phyloP scores from a whole-genome alignment of 2,113 vertebrate genomes.

The Mobula birostris region DNA sequence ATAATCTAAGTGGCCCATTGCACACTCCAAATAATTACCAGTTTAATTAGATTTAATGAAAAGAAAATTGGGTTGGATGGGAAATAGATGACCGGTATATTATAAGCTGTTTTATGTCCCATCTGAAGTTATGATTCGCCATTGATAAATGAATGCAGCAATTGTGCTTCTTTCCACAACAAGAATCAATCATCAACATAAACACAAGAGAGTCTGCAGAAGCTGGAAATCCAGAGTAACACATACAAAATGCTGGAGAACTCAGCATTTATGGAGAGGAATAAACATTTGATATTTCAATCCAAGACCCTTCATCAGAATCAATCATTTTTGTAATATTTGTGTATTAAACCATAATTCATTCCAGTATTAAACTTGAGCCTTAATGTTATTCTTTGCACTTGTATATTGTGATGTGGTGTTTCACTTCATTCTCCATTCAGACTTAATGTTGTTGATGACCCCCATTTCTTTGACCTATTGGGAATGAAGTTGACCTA shows the following conservation, averaged over 20 bases:
- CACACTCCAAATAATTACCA: neutral
- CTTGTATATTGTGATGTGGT: neutral
- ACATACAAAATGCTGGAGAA: too few species aligned
- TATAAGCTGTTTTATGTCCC: neutral
- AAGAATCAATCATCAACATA: neutral
- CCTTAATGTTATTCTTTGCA: neutral
- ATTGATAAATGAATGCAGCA: neutral
- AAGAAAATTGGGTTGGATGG: neutral
- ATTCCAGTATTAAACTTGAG: neutral
- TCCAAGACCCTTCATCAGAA: too few species aligned
- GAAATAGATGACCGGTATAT: neutral
- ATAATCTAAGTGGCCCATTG: neutral
- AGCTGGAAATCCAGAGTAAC: too few species aligned
- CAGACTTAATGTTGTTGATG: neutral
- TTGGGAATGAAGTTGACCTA: too few species aligned
- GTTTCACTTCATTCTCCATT: neutral
- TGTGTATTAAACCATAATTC: neutral
- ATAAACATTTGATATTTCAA: too few species aligned
- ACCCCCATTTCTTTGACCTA: neutral
- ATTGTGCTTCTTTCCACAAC: neutral
- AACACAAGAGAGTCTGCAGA: too few species aligned
- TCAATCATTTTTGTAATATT: neutral
- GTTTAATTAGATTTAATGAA: neutral
- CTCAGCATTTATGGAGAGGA: too few species aligned
- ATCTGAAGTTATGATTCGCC: neutral